Percentiles rank a stretch among this genome's conserved stretches.
Conservation (phyloP, 2,113 vertebrate species). For the Apaloderma vittatum region DNA sequence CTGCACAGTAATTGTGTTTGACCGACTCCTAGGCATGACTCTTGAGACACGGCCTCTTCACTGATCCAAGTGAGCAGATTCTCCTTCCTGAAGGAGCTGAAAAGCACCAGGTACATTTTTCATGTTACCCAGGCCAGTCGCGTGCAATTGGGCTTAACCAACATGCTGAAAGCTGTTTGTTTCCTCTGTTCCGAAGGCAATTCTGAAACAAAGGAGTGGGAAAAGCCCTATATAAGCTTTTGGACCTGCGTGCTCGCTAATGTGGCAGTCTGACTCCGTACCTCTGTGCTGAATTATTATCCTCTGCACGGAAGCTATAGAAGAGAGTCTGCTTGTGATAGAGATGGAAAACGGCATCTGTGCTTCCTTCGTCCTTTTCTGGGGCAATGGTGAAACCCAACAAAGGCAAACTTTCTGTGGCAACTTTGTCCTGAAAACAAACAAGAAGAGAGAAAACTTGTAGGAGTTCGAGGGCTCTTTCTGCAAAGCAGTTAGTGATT, state of each 20-base stretch:
- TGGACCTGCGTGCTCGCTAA: background rate
- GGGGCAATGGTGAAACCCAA: slow-evolving; percentile 93
- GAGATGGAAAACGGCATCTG: slow-evolving; percentile 89
- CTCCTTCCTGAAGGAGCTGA: background rate
- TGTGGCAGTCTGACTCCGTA: slow-evolving; percentile 49
- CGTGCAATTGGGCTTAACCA: background rate
- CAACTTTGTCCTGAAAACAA: slow-evolving; percentile 89
- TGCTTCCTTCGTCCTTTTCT: slow-evolving; percentile 82
- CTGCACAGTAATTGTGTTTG: background rate
- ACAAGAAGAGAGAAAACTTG: background rate
- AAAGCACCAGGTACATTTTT: background rate
- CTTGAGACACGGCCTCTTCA: background rate
- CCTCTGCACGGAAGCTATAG: slow-evolving; percentile 93
- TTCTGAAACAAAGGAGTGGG: background rate
- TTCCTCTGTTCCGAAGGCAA: background rate
- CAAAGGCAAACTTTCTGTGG: slow-evolving; percentile 93
- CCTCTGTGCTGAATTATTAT: slow-evolving; percentile 90
- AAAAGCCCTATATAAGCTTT: background rate
- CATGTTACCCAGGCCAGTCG: background rate
- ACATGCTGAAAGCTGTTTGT: background rate
- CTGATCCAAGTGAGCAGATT: background rate
- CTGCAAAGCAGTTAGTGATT: background rate
- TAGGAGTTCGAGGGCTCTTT: background rate
- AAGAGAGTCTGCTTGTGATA: slow-evolving; percentile 97
- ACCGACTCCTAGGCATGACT: background rate